Evolutionary conservation across 2,888 invertebrate genomes (phyloP), one percentile per base, ranked within the genome.

Genomic region (Drosophila buzzatii): DNA sequence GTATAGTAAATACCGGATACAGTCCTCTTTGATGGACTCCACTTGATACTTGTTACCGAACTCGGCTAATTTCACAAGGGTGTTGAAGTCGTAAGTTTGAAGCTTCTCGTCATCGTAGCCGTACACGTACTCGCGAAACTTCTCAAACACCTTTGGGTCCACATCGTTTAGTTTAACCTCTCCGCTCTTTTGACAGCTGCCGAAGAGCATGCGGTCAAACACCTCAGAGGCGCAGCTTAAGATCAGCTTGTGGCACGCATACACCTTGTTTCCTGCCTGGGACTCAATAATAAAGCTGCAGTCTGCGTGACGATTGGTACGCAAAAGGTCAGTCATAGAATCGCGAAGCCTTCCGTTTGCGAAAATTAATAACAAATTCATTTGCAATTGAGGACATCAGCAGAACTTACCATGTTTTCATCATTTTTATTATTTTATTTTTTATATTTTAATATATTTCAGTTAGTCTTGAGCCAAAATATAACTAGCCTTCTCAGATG

Each of bases 171-270:
- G n/a, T 1, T 23, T 42, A 3, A 79, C 69, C 3, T 61, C 56
- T 0, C 63, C 62, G 18, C 42, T 65, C 62, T 79, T 76, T 9
- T 55, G 35, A 1, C 51, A 79, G 12, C 31, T 57, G 0, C 79
- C 79, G 5, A 44, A 79, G 1, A 79, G 66, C 78, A 79, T 79
- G 14, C 72, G 72, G 7, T 69, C 69, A 18, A 79, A 79, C 1
- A 67, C 72, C 2, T 79, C 76, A 0, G 78, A 79, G 57, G 78
- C 75, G 2, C 66, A 60, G 51, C 79, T 59, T 0, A 79, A 56
- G 14, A 76, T 69, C 44, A 79, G 42, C 8, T 67, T 67, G 56
- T 79, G 79, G 27, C 79, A 75, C 1, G 8, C 8, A 20, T 63
- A 79, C 4, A 42, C 18, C 6, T 57, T 52, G 16, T 3, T 64